Evolutionary conservation across 2,113 vertebrate genomes (phyloP).

Genomic region (Pseudopodoces humilis): DNA sequence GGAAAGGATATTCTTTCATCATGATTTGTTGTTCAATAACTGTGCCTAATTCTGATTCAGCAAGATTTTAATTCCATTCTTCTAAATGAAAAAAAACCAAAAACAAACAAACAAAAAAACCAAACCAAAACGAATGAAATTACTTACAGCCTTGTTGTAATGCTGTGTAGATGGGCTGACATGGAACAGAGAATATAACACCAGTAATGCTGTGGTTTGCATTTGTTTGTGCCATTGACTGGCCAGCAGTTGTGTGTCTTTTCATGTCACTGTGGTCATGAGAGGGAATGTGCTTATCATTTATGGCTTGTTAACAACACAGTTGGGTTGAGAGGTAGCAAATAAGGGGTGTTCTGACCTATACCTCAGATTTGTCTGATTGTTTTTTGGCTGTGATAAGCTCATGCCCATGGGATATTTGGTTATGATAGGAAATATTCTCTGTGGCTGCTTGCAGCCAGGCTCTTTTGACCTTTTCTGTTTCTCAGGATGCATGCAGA

Average conservation of each 20-base stretch:
- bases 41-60: neutral
- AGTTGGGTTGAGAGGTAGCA: neutral
- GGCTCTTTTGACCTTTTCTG: neutral
- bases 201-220: neutral
- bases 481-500: neutral
- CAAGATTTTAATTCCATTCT: neutral
- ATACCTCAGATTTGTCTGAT: neutral
- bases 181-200: neutral
- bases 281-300: neutral
- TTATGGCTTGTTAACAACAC: neutral
- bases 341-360: neutral
- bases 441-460: neutral
- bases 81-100: neutral
- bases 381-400: neutral
- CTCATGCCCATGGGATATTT: neutral
- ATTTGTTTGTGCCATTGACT: neutral
- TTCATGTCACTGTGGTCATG: neutral
- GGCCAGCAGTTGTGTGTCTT: neutral
- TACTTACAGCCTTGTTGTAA: neutral
- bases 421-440: neutral
- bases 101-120: too few relatives aligned
- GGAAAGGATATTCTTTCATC: neutral
- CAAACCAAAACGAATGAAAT: neutral
- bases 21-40: neutral
- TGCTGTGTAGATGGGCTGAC: neutral